Evolutionary conservation across 2,888 invertebrate genomes (phyloP), one percentile per base, ranked within the genome.

Genomic region (Troides aeacus): DNA sequence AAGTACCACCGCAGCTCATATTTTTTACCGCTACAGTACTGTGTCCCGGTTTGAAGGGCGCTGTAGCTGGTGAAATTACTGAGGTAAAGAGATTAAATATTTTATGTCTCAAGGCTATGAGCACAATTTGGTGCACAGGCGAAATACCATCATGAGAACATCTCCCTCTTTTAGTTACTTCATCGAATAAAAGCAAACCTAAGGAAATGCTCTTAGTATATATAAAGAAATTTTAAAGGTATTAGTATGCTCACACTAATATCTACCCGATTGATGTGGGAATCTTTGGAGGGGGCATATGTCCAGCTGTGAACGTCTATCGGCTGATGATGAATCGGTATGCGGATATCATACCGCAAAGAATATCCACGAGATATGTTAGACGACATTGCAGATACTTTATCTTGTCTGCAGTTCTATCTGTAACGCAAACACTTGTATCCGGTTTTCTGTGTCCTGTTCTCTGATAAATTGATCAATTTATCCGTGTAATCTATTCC

Each of bases 391-490:
- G 69, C 61, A 57, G 64, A 69, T 65, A 69, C 46, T 69, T 69
- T 62, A 65, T 69, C 71, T 58, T 64, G 69, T 70, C 66, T 60
- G 36, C 58, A 53, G 67, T 64, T 69, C 46, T 64, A 70, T 63
- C 57, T 61, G 63, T 68, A 68, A 66, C 36, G 66, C 68, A 66
- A 58, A 62, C 58, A 53, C 63, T 30, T 59, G 61, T 58, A 62
- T 65, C 66, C 64, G 66, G 65, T 60, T 59, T 61, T 64, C 36
- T 66, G 39, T 64, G 42, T 69, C 66, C 70, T 71, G 58, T 62
- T 57, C 70, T 63, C 67, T 75, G 77, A 77, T 74, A 73, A 76
- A 79, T 76, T 66, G 73, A 62, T 53, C 75, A 68, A 76, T 76
- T 76, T 75, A 75, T 76, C 72, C 66, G 69, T 58, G 63, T 68